Conservation (phyloP, 1,140 invertebrate genomes). For the Ephestia elutella region DNA sequence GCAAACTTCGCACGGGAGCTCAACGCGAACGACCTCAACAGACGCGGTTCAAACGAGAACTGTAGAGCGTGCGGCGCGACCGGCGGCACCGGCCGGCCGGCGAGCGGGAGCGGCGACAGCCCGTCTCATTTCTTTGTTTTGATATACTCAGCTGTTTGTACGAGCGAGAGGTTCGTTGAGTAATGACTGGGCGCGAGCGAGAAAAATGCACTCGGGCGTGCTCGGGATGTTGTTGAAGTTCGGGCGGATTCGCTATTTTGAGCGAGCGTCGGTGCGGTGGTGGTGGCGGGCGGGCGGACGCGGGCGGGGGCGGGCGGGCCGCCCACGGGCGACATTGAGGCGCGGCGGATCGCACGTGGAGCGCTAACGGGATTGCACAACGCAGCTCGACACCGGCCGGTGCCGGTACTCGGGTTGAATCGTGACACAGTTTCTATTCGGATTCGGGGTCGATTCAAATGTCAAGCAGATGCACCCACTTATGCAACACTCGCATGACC, state of each 20-base stretch:
- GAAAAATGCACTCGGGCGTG: slow-evolving; percentile 28
- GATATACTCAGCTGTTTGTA: slow-evolving; percentile 74
- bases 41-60: slow-evolving; percentile 61
- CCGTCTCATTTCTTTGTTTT: slow-evolving; percentile 73
- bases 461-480: slow-evolving; percentile 72
- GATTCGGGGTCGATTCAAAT: slow-evolving; percentile 73
- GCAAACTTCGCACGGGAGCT: slow-evolving; percentile 60
- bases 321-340: slow-evolving; percentile 65
- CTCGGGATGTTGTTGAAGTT: slow-evolving; percentile 31
- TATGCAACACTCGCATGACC: slow-evolving; percentile 64
- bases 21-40: slow-evolving; percentile 57
- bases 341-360: slow-evolving; percentile 62
- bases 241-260: slow-evolving; percentile 52
- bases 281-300: slow-evolving; percentile 15
- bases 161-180: slow-evolving; percentile 32
- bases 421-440: slow-evolving; percentile 73
- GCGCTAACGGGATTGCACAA: slow-evolving; percentile 69
- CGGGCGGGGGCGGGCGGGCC: slow-evolving; percentile 26
- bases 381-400: slow-evolving; percentile 41
- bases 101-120: slow-evolving; percentile 66
- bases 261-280: slow-evolving; percentile 24
- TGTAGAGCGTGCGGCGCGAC: slow-evolving; percentile 47
- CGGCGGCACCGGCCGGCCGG: slow-evolving; percentile 66
- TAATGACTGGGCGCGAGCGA: slow-evolving; percentile 32
- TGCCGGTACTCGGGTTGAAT: slow-evolving; percentile 52